Conservation (phyloP, 1,140 invertebrate species). For the Lucilia sericata region DNA sequence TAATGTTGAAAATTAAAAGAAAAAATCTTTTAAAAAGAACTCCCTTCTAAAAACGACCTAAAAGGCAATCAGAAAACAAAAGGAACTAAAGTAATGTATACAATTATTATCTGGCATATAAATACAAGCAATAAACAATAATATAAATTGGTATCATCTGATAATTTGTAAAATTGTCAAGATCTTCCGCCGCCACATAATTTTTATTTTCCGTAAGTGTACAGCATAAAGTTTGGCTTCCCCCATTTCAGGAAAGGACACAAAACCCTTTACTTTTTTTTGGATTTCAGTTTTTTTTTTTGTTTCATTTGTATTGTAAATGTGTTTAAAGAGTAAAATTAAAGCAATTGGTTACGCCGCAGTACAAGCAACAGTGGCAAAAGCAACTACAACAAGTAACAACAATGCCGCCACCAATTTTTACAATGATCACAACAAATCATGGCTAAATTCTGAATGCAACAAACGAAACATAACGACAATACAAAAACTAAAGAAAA, state of each 20-base stretch:
- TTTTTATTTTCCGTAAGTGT: neutral
- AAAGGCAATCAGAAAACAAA: neutral
- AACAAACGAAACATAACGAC: neutral
- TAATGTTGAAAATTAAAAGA: neutral
- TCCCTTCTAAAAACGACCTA: neutral
- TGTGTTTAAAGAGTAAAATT: conserved; percentile 32
- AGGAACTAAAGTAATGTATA: neutral
- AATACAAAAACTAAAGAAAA: neutral
- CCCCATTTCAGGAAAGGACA: neutral
- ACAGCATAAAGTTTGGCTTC: neutral
- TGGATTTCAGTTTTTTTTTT: neutral
- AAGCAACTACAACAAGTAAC: conserved; percentile 9
- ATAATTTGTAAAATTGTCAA: conserved; percentile 41
- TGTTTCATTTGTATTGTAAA: neutral
- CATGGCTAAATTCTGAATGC: conserved; percentile 25
- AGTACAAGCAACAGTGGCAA: neutral
- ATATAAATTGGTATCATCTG: conserved; percentile 43
- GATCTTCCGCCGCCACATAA: conserved; percentile 41
- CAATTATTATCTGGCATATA: conserved; percentile 9
- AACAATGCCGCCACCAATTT: conserved; percentile 37
- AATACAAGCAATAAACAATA: conserved; percentile 39
- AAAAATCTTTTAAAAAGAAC: neutral
- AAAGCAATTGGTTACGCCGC: conserved; percentile 37
- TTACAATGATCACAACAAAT: conserved; percentile 43
- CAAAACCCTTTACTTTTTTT: neutral